Percentiles rank a stretch among this genome's conserved stretches.
Evolutionary conservation across 1,140 invertebrate genomes (phyloP).

Genomic region (Scaptomyza pallida): DNA sequence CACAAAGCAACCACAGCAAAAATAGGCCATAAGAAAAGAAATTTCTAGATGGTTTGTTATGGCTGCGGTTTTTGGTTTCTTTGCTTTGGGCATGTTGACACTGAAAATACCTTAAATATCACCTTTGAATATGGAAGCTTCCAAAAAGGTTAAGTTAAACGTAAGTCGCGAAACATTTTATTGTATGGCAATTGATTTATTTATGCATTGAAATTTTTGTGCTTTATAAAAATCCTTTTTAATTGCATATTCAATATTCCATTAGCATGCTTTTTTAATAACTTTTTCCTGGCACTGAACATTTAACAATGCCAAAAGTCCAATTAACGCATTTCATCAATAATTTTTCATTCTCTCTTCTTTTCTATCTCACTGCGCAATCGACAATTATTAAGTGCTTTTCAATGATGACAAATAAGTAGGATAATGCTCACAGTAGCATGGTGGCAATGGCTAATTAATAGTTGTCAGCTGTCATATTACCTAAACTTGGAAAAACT

Average conservation of each 20-base stretch:
- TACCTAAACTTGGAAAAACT: conserved; percentile 1
- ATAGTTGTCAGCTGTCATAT: conserved; percentile 20
- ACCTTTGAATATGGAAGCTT: neutral
- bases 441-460: conserved; percentile 32
- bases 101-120: neutral
- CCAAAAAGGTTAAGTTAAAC: neutral
- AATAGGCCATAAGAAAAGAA: conserved; percentile 22
- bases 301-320: conserved; percentile 1
- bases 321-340: conserved; percentile 34
- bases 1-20: conserved; percentile 43
- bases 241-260: conserved; percentile 21
- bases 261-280: conserved; percentile 5
- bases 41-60: neutral
- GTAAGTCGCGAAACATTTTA: too few species aligned
- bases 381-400: conserved; percentile 30
- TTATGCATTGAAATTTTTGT: too few species aligned
- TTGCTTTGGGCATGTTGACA: neutral
- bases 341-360: neutral
- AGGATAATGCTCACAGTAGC: conserved; percentile 28
- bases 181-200: too few species aligned
- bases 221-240: neutral
- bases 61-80: neutral
- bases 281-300: neutral
- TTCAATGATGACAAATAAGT: conserved; percentile 16
- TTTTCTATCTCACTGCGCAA: neutral